Percentiles rank a stretch among this genome's conserved stretches.
These are phyloP conservation scores for Drosophila emarginata DNA, from an alignment of 2,888 invertebrate genomes.

Conservation along the genomic window DNA sequence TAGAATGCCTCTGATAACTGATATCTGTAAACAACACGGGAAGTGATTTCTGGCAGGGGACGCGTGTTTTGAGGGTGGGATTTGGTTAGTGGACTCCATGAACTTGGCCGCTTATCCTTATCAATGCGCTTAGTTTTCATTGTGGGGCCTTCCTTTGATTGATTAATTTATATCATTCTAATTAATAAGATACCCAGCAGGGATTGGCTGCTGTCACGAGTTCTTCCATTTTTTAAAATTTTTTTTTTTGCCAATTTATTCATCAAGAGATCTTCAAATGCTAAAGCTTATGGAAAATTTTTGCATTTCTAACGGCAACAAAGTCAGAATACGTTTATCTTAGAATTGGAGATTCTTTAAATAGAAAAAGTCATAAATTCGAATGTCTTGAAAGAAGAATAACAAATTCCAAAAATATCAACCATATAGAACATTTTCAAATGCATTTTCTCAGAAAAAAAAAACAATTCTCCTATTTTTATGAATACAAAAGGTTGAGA, in stretches of 20 bases:
- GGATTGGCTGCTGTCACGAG: not conserved
- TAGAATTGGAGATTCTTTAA: constrained; percentile 40
- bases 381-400: constrained; percentile 4
- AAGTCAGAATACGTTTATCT: not conserved
- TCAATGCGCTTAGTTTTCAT: not conserved
- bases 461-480: not conserved
- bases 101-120: constrained; percentile 58
- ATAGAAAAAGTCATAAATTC: constrained; percentile 14
- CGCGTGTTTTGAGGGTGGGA: constrained; percentile 4
- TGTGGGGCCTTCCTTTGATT: constrained; percentile 48
- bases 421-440: constrained; percentile 22
- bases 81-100: constrained; percentile 41
- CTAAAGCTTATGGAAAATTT: constrained; percentile 31
- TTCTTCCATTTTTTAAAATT: constrained; percentile 14
- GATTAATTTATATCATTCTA: constrained; percentile 48
- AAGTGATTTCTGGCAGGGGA: constrained; percentile 24
- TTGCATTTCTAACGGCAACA: constrained; percentile 9
- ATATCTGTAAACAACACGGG: constrained; percentile 32
- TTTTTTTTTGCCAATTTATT: constrained; percentile 21
- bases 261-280: constrained; percentile 4
- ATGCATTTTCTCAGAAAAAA: constrained; percentile 35
- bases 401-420: constrained; percentile 24
- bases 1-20: constrained; percentile 17
- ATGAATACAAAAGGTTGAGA: constrained; percentile 32
- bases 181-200: constrained; percentile 35